Evolutionary conservation across 1,140 invertebrate species (phyloP), one percentile per base, ranked within the genome.

Genomic region (Hyles vespertilio): DNA sequence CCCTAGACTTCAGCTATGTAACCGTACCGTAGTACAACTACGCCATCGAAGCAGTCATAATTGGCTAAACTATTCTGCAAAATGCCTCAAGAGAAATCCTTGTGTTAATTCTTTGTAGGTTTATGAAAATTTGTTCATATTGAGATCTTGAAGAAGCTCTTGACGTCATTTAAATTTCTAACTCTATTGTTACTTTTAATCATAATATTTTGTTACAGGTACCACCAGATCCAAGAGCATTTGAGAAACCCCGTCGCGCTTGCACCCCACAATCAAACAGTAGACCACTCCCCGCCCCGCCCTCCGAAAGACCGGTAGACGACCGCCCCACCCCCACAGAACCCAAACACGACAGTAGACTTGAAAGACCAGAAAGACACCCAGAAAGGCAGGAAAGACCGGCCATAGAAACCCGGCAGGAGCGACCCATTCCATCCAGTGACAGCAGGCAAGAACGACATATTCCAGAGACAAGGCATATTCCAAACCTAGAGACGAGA

Each of bases 201-300:
- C 12, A 10, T 34, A 5, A 36, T 34, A 49, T 34, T 44, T 12
- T 56, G 50, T 72, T 65, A 32, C 70, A 86, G 85, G 77, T 86
- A 51, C 85, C 85, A 51, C 83, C 85, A 40, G 85, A 88, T 32
- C 85, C 85, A 4, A 71, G 85, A 70, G 83, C 83, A 3, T 88
- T 88, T 33, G 85, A 88, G 52, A 88, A 88, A 54, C 85, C 85
- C 0, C 65, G 82, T 47, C 68, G 85, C 33, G 83, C 83, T 0
- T 87, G 84, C 59, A 88, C 83, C 0, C 85, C 85, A 0, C 85
- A 88, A 45, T 84, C 85, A 3, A 86, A 86, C 64, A 86, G 85
- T 50, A 58, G 85, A 48, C 85, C 83, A 1, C 64, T 88, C 2
- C 84, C 84, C 3, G 84, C 82, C 0, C 79, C 82, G 0, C 84